Evolutionary conservation across 2,888 invertebrate species (phyloP), one percentile per base, ranked within the genome.

Genomic region (Myathropa florea): DNA sequence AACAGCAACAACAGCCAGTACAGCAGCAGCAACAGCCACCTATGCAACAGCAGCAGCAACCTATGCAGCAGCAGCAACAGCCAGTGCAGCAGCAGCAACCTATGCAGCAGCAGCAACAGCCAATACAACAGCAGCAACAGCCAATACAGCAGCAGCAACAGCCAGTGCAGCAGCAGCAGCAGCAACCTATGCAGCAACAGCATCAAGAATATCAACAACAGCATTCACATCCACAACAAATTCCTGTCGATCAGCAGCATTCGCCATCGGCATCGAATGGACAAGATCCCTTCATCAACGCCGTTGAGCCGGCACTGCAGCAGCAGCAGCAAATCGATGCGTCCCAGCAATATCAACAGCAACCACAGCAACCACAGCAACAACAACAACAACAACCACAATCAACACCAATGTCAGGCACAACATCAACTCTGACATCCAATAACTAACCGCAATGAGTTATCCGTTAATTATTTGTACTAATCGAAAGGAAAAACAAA

Each of bases 91-190:
- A 81, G 24, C 83, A 76, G 24, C 39, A 59, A 10, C 36, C 39
- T 61, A 30, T 46, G 3, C 60, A 24, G 12, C 23, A 60, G 26
- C 39, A 65, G 10, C 70, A 59, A 26, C 24, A 18, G 30, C 87
- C 46, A 24, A 55, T 28, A 39, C 60, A 30, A 46, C 83, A 81
- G 21, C 83, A 79, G 46, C 53, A 33, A 7, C 60, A 60, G 26
- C 88, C 72, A 67, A 72, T 71, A 59, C 84, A 68, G 3, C 88
- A 85, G 24, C 55, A 53, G 18, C 68, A 39, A n/a, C n/a, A 39
- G 36, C 10, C 12, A 14, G 3, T 14, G n/a, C n/a, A n/a, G n/a
- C n/a, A n/a, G 36, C 12, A 12, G 18, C 39, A 39, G 0, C 39
- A 39, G 4, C 39, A 4, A 14, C 68, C 39, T n/a, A 1, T 46